Percentiles rank a stretch among this genome's conserved stretches.
Evolutionary conservation across 2,888 invertebrate genomes (phyloP).

Genomic region (Dione vanillae): DNA sequence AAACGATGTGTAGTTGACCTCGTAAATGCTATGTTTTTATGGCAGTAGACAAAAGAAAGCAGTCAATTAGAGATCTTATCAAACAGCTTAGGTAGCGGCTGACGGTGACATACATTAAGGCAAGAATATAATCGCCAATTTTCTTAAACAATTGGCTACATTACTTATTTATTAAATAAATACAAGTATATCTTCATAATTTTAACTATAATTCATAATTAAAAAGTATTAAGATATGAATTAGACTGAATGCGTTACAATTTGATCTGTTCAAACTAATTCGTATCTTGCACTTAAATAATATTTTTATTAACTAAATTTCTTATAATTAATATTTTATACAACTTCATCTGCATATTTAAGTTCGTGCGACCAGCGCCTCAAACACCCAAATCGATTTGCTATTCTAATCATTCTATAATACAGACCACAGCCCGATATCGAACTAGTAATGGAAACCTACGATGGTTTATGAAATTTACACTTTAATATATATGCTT

Average conservation of each 20-base stretch:
- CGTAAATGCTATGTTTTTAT: constrained; percentile 68
- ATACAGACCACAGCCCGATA: constrained; percentile 66
- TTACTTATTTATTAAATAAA: neutral
- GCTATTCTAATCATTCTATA: constrained; percentile 44
- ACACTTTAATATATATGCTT: constrained; percentile 46
- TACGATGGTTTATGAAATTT: constrained; percentile 52
- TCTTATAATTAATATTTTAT: constrained; percentile 9
- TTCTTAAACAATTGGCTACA: constrained; percentile 25
- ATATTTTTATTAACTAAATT: neutral
- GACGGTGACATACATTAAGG: constrained; percentile 36
- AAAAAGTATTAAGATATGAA: neutral
- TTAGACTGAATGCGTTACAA: constrained; percentile 6
- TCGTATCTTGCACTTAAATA: constrained; percentile 11
- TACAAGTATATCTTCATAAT: neutral
- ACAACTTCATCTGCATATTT: constrained; percentile 24
- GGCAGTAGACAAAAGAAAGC: constrained; percentile 78
- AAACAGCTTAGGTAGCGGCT: constrained; percentile 64
- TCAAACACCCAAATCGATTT: constrained; percentile 47
- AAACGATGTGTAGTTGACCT: constrained; percentile 56
- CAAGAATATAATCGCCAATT: constrained; percentile 50
- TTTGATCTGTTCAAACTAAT: constrained; percentile 9
- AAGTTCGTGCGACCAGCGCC: constrained; percentile 70
- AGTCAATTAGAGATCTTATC: constrained; percentile 70
- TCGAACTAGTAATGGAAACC: constrained; percentile 50
- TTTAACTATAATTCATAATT: neutral